Percentiles rank a stretch among this genome's conserved stretches.
phyloP scores from a whole-genome alignment of 2,888 invertebrate genomes.

The Graphium colonna region DNA sequence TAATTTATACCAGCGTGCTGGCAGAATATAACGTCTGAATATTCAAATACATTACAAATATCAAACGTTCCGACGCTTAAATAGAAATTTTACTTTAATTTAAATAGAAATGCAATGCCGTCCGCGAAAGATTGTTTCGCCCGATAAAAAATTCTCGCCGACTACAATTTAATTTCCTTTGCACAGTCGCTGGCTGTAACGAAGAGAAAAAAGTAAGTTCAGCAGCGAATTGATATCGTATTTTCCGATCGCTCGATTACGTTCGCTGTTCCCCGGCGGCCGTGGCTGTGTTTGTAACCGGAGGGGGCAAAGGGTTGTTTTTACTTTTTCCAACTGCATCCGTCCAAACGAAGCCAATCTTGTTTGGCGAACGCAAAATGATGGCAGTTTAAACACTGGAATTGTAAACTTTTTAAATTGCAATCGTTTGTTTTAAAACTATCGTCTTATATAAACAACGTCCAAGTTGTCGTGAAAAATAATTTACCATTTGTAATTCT shows the following conservation, averaged over 20 bases:
- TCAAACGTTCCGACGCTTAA: background rate
- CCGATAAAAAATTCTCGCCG: conserved; percentile 14
- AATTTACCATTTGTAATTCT: no score
- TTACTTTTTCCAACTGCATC: conserved; percentile 13
- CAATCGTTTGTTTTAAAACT: no score
- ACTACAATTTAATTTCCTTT: conserved; percentile 51
- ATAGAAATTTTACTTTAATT: background rate
- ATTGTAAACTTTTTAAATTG: no score
- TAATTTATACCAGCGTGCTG: no score
- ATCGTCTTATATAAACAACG: no score
- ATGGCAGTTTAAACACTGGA: conserved; percentile 10
- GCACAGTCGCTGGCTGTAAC: conserved; percentile 32
- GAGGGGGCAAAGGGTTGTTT: conserved; percentile 6
- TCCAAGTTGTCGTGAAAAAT: no score
- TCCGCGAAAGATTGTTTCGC: background rate
- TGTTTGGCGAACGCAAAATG: conserved; percentile 4
- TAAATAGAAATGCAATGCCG: background rate
- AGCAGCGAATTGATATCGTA: conserved; percentile 55
- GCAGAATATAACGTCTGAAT: no score
- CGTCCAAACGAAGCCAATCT: conserved; percentile 5
- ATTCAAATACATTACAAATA: background rate
- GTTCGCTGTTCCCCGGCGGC: conserved; percentile 26
- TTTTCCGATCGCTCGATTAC: conserved; percentile 51
- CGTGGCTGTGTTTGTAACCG: conserved; percentile 14
- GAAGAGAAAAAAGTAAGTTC: conserved; percentile 49